Base-by-base conservation (phyloP, 2,888 invertebrate species). In the Cecidostiba fungosa region DNA sequence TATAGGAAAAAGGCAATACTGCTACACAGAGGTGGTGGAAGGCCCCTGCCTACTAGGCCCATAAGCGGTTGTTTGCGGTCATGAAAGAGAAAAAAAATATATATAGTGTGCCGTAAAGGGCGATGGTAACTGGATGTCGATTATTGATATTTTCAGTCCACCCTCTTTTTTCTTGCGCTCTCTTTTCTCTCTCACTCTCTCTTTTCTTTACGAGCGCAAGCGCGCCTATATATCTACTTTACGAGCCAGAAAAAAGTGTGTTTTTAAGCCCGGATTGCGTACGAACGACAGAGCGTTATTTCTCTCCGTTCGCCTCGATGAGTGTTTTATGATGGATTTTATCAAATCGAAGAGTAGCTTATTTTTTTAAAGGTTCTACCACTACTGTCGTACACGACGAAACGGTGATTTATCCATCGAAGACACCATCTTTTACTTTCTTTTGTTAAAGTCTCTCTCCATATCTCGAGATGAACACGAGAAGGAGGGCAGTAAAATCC, bases 131-230 rank as follows among this genome's bases (percentile, higher is more conserved):
- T 66, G 19, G 54, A 74, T 54, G 73, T 78, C 83, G 83, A 78
- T 77, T 47, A 83, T 77, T 72, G 77, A 78, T 83, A 83, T 77
- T 83, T 83, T 77, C 43, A 66, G 66, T 29, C 6, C 6, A 23
- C 19, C n/a, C 54, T 59, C 23, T 59, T n/a, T n/a, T 59, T 1
- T 3, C 8, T 0, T 32, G 5, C n/a, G 29, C 73, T 47, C 70
- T 54, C 14, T 72, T n/a, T n/a, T n/a, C 32, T 23, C 77, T 54
- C 14, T 26, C 54, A 16, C 16, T 14, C 47, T 50, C 47, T 16
- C 54, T 19, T 59, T 59, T 59, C 54, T 59, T 59, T 59, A 59
- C 54, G 54, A 59, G n/a, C n/a, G 54, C n/a, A n/a, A n/a, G n/a
- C 23, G 54, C n/a, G n/a, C 43, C 12, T 43, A 10, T 43, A 43